A percentile compares a stretch with the other conserved stretches of the same genome.
phyloP scores from a whole-genome alignment of 2,888 invertebrate species.

The Argyresthia albistria region DNA sequence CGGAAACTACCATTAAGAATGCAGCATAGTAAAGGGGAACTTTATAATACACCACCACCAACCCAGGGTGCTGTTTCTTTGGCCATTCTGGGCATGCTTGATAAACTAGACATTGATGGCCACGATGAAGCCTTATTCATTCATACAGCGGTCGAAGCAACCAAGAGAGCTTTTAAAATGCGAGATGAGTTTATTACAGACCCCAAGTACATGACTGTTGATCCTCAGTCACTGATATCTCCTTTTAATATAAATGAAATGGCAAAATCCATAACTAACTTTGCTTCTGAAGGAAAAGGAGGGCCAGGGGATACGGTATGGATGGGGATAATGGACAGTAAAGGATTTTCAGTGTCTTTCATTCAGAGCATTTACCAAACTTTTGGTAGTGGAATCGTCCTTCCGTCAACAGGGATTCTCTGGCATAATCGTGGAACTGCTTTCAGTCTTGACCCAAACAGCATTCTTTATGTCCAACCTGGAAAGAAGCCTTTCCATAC shows the following conservation, averaged over 20 bases:
- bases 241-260: constrained; percentile 30
- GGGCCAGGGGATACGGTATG: constrained; percentile 55
- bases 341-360: constrained; percentile 57
- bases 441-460: constrained; percentile 33
- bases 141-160: constrained; percentile 50
- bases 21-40: constrained; percentile 36
- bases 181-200: constrained; percentile 47
- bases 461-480: constrained; percentile 37
- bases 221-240: constrained; percentile 33
- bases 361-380: constrained; percentile 50
- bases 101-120: constrained; percentile 41
- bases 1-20: constrained; percentile 41
- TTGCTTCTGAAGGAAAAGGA: constrained; percentile 26
- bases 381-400: constrained; percentile 48
- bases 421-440: constrained; percentile 54
- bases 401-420: constrained; percentile 52
- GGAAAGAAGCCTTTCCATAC: constrained; percentile 59
- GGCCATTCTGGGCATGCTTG: constrained; percentile 45
- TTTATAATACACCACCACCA: constrained; percentile 55
- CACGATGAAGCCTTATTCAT: constrained; percentile 46
- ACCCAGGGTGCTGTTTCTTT: constrained; percentile 55
- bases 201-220: constrained; percentile 40
- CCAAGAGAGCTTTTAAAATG: constrained; percentile 38
- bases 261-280: constrained; percentile 31
- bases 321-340: constrained; percentile 56